Evolutionary conservation across 2,888 invertebrate species (phyloP).

Genomic region (Cerceris ruficornis): DNA sequence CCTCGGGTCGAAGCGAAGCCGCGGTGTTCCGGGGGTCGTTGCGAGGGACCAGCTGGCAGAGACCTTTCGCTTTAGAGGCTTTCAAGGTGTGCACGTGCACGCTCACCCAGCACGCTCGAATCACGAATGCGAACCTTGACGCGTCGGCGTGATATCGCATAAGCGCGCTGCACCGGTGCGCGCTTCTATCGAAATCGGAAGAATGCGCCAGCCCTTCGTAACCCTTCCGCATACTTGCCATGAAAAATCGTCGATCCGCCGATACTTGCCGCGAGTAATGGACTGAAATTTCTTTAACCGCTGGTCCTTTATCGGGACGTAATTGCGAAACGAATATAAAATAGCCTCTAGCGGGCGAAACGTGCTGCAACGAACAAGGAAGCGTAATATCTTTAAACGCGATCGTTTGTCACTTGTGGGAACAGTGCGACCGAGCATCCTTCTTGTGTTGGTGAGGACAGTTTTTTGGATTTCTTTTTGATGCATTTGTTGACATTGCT

Average conservation of each 20-base stretch:
- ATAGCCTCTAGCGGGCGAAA: neutral
- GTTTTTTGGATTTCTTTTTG: too few species aligned
- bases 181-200: slow-evolving; percentile 65
- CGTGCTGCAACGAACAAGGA: too few species aligned
- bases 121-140: slow-evolving; percentile 58
- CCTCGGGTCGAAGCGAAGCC: slow-evolving; percentile 49
- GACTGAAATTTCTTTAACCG: slow-evolving; percentile 41
- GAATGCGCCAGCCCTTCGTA: slow-evolving; percentile 29
- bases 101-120: slow-evolving; percentile 8
- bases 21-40: slow-evolving; percentile 51
- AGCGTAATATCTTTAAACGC: too few species aligned
- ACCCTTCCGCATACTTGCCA: slow-evolving; percentile 61
- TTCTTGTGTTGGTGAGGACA: too few species aligned
- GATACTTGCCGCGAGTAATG: slow-evolving; percentile 49
- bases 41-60: slow-evolving; percentile 58
- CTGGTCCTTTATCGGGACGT: slow-evolving; percentile 3
- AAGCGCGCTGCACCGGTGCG: slow-evolving; percentile 45
- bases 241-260: slow-evolving; percentile 38
- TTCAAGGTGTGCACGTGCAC: slow-evolving; percentile 64
- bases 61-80: slow-evolving; percentile 67
- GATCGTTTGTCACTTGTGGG: too few species aligned
- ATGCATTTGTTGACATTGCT: too few species aligned
- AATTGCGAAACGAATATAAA: slow-evolving; percentile 1
- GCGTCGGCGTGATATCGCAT: slow-evolving; percentile 69
- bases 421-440: too few species aligned